These are phyloP conservation scores for Caradrina clavipalpis DNA, from an alignment of 2,888 invertebrate species.

Conservation along the genomic window DNA sequence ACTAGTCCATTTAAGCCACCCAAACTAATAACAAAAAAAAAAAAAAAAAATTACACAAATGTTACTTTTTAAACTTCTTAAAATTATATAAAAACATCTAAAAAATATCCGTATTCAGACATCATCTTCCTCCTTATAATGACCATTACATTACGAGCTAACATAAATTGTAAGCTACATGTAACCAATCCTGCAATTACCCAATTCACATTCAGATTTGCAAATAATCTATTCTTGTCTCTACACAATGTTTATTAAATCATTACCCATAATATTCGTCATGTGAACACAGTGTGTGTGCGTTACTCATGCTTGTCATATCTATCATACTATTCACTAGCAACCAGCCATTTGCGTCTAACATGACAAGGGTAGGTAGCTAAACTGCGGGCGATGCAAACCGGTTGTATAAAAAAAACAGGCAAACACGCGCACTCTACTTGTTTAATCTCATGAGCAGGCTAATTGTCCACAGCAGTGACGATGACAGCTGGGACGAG, in stretches of 20 bases:
- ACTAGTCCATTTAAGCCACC: no score
- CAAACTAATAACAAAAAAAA: no score
- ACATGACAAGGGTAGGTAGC: conserved; percentile 67
- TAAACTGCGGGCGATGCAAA: conserved; percentile 68
- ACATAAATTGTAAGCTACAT: not conserved
- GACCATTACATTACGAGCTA: no score
- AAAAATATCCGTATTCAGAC: no score
- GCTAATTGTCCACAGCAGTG: conserved; percentile 89
- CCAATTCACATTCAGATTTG: conserved; percentile 7
- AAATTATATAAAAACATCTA: no score
- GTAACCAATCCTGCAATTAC: not conserved
- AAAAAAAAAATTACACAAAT: no score
- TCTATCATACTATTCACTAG: conserved; percentile 75
- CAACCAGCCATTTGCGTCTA: conserved; percentile 68
- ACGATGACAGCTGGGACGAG: conserved; percentile 82
- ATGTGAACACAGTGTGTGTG: conserved; percentile 69
- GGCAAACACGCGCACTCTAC: conserved; percentile 78
- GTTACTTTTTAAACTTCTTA: no score
- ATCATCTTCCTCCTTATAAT: no score
- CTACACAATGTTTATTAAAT: conserved; percentile 44
- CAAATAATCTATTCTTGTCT: conserved; percentile 41
- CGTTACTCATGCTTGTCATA: conserved; percentile 75
- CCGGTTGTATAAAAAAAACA: conserved; percentile 74
- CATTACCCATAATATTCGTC: conserved; percentile 55
- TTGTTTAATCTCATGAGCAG: conserved; percentile 89